Conservation (phyloP, 2,797 vertebrate species). For the Phylloscopus collybita region DNA sequence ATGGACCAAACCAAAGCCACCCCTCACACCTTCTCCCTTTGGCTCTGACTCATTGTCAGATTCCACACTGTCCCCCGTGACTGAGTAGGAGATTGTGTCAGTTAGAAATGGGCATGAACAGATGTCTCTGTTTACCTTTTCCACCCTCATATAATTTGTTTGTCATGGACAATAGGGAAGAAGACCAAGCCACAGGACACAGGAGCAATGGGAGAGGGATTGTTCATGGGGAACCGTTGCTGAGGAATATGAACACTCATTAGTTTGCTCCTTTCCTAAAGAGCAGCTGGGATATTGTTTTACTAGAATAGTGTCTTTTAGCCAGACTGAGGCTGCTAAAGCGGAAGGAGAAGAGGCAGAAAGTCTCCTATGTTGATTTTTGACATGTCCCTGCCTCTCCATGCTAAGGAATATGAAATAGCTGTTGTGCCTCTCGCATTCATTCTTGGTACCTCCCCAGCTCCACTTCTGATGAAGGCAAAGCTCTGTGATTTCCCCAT, state of each 20-base stretch:
- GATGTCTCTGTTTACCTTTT: slow-evolving; percentile 49
- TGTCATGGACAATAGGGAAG: neutral
- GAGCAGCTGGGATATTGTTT: neutral
- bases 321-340: neutral
- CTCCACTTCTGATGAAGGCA: neutral
- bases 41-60: slow-evolving; percentile 56
- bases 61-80: neutral
- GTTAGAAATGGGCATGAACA: slow-evolving; percentile 43
- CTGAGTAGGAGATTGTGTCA: slow-evolving; percentile 47
- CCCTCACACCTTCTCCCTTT: neutral
- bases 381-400: neutral
- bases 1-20: neutral
- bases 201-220: neutral
- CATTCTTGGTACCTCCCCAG: neutral
- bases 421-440: neutral
- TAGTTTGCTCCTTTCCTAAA: neutral
- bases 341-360: neutral
- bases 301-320: neutral
- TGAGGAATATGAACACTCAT: fast-evolving
- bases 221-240: neutral
- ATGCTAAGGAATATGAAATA: neutral
- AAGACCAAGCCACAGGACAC: neutral
- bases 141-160: slow-evolving; percentile 29
- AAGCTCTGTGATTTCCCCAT: neutral
- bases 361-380: neutral